Base-by-base conservation (phyloP, 2,888 invertebrate genomes). In the Cactoblastis cactorum region DNA sequence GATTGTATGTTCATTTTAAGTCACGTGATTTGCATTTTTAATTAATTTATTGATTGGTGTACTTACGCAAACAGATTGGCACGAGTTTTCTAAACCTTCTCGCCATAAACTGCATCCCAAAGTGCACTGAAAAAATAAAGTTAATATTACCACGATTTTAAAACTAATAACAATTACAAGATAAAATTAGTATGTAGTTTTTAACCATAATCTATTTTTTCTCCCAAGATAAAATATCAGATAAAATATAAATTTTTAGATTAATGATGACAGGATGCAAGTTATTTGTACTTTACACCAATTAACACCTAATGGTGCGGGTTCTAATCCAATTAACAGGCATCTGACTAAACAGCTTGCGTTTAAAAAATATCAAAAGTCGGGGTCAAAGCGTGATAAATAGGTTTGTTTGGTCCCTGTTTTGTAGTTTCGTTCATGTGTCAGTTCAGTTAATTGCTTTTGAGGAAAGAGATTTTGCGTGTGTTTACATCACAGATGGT, bases 21-120 rank as follows among this genome's bases (percentile, higher is more conserved):
- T n/a, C n/a, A n/a, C n/a, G n/a, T n/a, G n/a, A n/a, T n/a, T n/a
- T n/a, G n/a, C n/a, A n/a, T n/a, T n/a, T n/a, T n/a, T n/a, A n/a
- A n/a, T n/a, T n/a, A n/a, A n/a, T n/a, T n/a, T n/a, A n/a, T n/a
- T n/a, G n/a, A n/a, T n/a, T n/a, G n/a, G n/a, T n/a, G n/a, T n/a
- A 95, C 96, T 95, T 91, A 96, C 96, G 81, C 96, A 97, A 77
- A 94, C 93, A 65, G 91, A 92, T 80, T 94, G 94, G 73, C 96
- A 96, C 38, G 95, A 93, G 47, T 93, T 92, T 68, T 93, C 92
- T 63, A 96, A 82, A 28, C 95, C 95, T 65, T 91, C 90, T 74
- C 92, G 92, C 96, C 96, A 96, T 57, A 94, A 85, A 65, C 92
- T 91, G 83, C 96, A 97, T 52, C 96, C 96, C 75, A 92, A 91